Evolutionary conservation across 2,888 invertebrate species (phyloP), one percentile per base, ranked within the genome.

Genomic region (Latheticus oryzae): DNA sequence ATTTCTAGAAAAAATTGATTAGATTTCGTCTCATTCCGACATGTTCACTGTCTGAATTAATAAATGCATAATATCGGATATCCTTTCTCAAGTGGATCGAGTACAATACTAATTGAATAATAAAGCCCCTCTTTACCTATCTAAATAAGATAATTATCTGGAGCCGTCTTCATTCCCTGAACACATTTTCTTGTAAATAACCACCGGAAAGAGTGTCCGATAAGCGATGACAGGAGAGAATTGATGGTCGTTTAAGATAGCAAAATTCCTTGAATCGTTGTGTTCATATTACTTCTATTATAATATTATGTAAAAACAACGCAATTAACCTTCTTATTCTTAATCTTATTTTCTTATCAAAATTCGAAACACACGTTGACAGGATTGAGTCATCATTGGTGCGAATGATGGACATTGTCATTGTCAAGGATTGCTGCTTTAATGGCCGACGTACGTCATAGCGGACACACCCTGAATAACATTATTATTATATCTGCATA

Each of bases 11-110:
- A 30, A 5, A 11, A 30, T 12, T 30, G 11, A 11, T 11, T n/a
- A n/a, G n/a, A n/a, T n/a, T n/a, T n/a, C n/a, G n/a, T n/a, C n/a
- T n/a, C 40, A 40, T 40, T 32, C 47, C 32, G 24, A n/a, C 28
- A 42, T 24, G 28, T 42, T 28, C 42, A 7, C 16, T 38, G 33
- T 26, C 26, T 51, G 52, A 42, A 52, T 52, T 52, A 52, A 32
- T 52, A 52, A 52, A 52, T 42, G 52, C 43, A 57, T 57, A 57
- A 51, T 43, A 57, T 57, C 57, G 57, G 57, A 57, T 57, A 57
- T 57, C 57, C 57, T 57, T 43, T 51, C 42, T 32, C 43, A 50
- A 56, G 50, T 43, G 21, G 43, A 35, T 57, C 35, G 53, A 52
- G 43, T 45, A 32, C 37, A 51, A 51, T 57, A 21, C 50, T 57